These are phyloP conservation scores for Pectinophora gossypiella DNA, from an alignment of 1,140 invertebrate genomes.

Conservation along the genomic window DNA sequence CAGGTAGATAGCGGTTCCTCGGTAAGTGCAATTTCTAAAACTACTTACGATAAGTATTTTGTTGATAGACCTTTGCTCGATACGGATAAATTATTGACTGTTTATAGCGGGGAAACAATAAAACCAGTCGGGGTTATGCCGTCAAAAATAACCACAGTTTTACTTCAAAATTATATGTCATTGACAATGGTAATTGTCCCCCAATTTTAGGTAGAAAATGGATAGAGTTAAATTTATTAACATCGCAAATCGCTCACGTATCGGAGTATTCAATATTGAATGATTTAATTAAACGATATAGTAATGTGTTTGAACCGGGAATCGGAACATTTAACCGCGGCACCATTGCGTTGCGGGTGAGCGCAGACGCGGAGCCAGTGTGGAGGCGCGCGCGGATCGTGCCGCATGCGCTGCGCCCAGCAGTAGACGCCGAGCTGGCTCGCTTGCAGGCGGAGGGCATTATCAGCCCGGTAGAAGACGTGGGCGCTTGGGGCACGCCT, in stretches of 20 bases:
- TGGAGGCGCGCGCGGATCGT: constrained; percentile 31
- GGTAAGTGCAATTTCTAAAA: background rate
- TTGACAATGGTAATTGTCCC: background rate
- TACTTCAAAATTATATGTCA: background rate
- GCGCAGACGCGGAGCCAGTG: constrained; percentile 20
- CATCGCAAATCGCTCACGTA: background rate
- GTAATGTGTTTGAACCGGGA: constrained; percentile 4
- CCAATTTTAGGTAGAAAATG: background rate
- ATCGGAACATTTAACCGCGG: constrained; percentile 7
- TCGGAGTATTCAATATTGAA: background rate
- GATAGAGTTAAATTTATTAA: background rate
- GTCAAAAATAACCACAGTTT: background rate
- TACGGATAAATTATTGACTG: background rate
- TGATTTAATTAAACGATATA: background rate
- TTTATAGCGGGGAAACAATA: constrained; percentile 7
- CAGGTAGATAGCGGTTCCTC: constrained; percentile 3
- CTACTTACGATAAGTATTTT: background rate
- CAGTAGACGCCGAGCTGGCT: constrained; percentile 27
- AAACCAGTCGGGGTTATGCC: constrained; percentile 1
- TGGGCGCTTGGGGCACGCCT: constrained; percentile 11
- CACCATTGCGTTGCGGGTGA: background rate
- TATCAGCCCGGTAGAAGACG: constrained; percentile 14
- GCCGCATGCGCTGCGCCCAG: constrained; percentile 23
- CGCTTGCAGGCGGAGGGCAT: constrained; percentile 15
- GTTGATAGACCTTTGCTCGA: background rate